Conservation (phyloP, 1,140 invertebrate species). For the Drosophila funebris region DNA sequence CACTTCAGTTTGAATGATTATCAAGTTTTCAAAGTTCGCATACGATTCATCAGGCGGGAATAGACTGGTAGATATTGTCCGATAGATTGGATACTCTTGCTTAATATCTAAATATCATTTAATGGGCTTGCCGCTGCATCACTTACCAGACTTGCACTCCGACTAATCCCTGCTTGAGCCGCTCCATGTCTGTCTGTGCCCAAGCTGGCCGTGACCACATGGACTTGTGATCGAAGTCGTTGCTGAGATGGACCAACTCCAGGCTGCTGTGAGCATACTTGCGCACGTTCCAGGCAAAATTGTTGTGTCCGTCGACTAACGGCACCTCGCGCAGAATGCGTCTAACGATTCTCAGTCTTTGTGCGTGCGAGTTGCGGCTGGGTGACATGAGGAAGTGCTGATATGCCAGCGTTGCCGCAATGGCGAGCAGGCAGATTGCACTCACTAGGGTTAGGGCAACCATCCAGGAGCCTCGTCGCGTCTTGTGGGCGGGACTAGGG, state of each 20-base stretch:
- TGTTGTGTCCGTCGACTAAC: constrained; percentile 91
- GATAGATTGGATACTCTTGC: too few relatives aligned
- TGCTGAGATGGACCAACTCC: constrained; percentile 90
- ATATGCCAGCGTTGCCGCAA: constrained; percentile 75
- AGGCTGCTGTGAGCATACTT: constrained; percentile 93
- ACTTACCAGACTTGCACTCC: constrained; percentile 90
- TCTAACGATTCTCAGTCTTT: constrained; percentile 85
- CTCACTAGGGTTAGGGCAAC: constrained; percentile 71
- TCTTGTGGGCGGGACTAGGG: constrained; percentile 46
- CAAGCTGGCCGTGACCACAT: constrained; percentile 92
- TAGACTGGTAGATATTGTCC: too few relatives aligned
- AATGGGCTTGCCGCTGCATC: too few relatives aligned
- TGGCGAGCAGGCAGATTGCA: constrained; percentile 71
- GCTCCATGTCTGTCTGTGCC: constrained; percentile 95
- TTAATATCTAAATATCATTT: too few relatives aligned
- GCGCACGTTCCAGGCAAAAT: constrained; percentile 93
- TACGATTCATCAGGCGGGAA: too few relatives aligned
- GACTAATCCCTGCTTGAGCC: constrained; percentile 91
- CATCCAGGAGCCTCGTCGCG: constrained; percentile 70
- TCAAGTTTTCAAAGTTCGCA: not conserved
- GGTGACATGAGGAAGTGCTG: constrained; percentile 83
- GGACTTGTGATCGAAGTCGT: constrained; percentile 88
- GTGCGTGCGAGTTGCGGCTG: constrained; percentile 85
- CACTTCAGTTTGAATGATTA: constrained; percentile 22
- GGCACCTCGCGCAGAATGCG: constrained; percentile 86